Evolutionary conservation across 2,797 vertebrate species (phyloP).

Genomic region (Channa striata): DNA sequence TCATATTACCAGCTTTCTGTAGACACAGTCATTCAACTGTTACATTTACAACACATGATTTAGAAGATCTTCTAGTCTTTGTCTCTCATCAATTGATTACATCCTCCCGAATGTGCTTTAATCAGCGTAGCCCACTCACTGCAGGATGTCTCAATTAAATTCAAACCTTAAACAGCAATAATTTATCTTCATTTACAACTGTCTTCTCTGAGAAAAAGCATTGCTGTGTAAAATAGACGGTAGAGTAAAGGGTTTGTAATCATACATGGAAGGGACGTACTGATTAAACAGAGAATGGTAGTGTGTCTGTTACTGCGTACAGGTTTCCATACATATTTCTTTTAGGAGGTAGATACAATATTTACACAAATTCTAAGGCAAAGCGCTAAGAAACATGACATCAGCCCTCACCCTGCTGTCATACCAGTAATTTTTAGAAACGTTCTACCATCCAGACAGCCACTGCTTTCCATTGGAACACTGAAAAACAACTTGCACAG

Average conservation of each 20-base stretch:
- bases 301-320: neutral
- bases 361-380: neutral
- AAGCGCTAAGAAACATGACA: neutral
- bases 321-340: neutral
- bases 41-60: neutral
- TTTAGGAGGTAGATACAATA: neutral
- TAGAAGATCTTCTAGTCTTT: constrained; percentile 18
- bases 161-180: constrained; percentile 47
- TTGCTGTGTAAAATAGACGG: constrained; percentile 10
- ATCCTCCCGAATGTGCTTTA: constrained; percentile 40
- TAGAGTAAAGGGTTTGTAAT: constrained; percentile 12
- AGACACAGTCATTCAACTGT: constrained; percentile 1
- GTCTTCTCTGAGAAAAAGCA: constrained; percentile 17
- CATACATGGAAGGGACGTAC: neutral
- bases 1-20: too few species aligned
- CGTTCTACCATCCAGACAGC: neutral
- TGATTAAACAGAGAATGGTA: neutral
- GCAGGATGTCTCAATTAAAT: constrained; percentile 71
- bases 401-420: neutral
- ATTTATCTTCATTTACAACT: constrained; percentile 51
- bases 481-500: neutral
- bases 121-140: constrained; percentile 34
- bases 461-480: neutral
- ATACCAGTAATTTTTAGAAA: neutral
- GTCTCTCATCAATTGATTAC: constrained; percentile 19